Conservation (phyloP, 2,888 invertebrate genomes). For the Galeruca laticollis region DNA sequence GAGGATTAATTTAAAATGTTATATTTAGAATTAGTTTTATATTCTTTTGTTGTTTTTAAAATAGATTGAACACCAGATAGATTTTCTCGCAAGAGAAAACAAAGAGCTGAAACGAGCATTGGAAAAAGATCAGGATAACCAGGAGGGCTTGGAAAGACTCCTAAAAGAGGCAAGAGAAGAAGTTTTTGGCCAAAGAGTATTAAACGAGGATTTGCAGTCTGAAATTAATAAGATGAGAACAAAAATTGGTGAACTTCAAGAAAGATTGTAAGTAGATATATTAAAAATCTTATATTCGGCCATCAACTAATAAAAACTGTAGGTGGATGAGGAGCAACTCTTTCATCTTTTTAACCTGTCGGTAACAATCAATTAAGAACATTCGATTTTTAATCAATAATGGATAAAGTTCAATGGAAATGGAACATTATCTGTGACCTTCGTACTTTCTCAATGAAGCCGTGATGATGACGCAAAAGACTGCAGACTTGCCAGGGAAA, state of each 20-base stretch:
- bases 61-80: constrained; percentile 69
- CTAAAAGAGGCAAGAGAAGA: constrained; percentile 72
- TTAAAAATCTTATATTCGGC: constrained; percentile 7
- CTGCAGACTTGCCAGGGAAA: too few species aligned
- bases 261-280: constrained; percentile 67
- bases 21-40: neutral
- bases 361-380: too few species aligned
- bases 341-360: too few species aligned
- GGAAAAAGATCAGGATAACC: constrained; percentile 66
- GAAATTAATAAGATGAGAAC: constrained; percentile 73
- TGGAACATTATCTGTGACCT: too few species aligned
- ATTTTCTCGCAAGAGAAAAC: constrained; percentile 67
- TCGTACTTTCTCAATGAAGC: too few species aligned
- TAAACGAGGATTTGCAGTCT: constrained; percentile 74
- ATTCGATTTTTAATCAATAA: too few species aligned
- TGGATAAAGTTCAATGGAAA: too few species aligned
- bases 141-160: constrained; percentile 71
- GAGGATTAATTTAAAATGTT: constrained; percentile 26
- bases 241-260: constrained; percentile 69
- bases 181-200: constrained; percentile 73
- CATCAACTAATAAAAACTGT: too few species aligned
- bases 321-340: too few species aligned
- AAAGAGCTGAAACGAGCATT: constrained; percentile 65
- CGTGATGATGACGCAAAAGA: too few species aligned
- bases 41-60: constrained; percentile 41